A percentile compares a stretch with the other conserved stretches of the same genome.
These are phyloP conservation scores for Chymomyza caudatula DNA, from an alignment of 2,888 invertebrate genomes.

Conservation along the genomic window DNA sequence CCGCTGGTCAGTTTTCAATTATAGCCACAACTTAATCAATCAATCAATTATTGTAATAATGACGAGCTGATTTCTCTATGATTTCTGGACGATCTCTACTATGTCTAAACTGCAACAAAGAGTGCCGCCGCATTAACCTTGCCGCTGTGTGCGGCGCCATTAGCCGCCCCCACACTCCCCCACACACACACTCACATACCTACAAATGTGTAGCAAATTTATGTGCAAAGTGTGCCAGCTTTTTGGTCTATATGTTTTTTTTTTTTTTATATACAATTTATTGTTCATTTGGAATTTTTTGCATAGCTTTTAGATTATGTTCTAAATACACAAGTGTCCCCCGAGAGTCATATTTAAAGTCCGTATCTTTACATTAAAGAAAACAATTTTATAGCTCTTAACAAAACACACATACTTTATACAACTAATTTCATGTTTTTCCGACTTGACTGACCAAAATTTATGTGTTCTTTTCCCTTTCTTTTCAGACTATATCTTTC, in stretches of 20 bases:
- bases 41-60: conserved; percentile 70
- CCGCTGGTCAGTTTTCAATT: conserved; percentile 57
- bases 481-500: not conserved
- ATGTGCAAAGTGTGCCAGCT: conserved; percentile 58
- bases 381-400: not conserved
- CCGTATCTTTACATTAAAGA: not conserved
- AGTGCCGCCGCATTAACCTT: conserved; percentile 30
- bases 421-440: too few relatives aligned
- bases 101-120: conserved; percentile 27
- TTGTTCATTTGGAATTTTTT: not conserved
- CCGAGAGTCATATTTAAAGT: not conserved
- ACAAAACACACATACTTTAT: not conserved
- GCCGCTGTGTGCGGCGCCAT: conserved; percentile 2
- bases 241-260: not conserved
- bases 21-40: conserved; percentile 63
- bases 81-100: conserved; percentile 28
- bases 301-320: not conserved
- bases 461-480: not conserved
- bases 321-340: too few relatives aligned
- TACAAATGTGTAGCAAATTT: conserved; percentile 34
- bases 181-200: not conserved
- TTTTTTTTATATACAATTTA: not conserved
- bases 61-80: conserved; percentile 42
- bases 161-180: not conserved
- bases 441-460: not conserved